Conservation (phyloP, 2,113 vertebrate species). For the Ochotona princeps region DNA sequence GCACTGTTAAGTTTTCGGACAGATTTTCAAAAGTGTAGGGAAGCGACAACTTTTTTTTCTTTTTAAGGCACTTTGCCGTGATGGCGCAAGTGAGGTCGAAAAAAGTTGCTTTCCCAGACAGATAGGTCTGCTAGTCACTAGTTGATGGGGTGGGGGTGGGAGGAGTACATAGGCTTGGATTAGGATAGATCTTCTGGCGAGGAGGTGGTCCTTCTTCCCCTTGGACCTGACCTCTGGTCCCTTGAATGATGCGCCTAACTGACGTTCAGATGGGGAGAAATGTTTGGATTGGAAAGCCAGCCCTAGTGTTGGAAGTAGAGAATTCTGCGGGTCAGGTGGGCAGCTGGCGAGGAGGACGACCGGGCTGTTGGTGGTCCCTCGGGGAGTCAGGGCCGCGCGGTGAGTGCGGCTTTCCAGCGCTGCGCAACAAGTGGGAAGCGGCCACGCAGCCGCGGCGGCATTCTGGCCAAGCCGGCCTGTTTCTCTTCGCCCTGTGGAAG, state of each 20-base stretch:
- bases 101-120: neutral
- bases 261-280: neutral
- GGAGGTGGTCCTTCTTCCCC: neutral
- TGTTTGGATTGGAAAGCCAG: neutral
- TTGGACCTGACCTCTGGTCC: constrained; percentile 7
- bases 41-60: neutral
- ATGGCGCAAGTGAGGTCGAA: neutral
- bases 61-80: neutral
- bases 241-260: neutral
- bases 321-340: neutral
- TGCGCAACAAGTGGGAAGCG: constrained; percentile 77
- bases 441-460: neutral
- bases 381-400: neutral
- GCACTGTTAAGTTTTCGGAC: neutral
- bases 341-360: neutral
- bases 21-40: neutral
- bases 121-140: neutral
- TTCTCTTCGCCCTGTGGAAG: constrained; percentile 10
- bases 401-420: constrained; percentile 48
- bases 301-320: neutral
- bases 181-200: neutral
- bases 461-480: neutral
- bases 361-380: neutral
- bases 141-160: neutral
- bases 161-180: neutral